Evolutionary conservation across 2,113 vertebrate species (phyloP), one percentile per base, ranked within the genome.

Genomic region (Oncorhynchus masou): DNA sequence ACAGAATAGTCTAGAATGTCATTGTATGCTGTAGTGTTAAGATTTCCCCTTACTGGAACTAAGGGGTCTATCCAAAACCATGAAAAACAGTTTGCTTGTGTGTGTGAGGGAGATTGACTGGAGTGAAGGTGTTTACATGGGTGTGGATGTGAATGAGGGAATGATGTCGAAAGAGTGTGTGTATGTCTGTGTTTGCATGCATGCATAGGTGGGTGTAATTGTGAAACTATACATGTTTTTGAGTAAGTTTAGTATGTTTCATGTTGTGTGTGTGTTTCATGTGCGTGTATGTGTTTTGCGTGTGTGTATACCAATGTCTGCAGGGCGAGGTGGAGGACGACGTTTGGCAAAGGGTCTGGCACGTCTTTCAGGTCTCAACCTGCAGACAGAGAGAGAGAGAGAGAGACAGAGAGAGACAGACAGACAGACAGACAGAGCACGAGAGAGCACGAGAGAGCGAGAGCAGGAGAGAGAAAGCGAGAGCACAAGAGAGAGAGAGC

Each of bases 311-410:
- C 88, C 88, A 88, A 92, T 93, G 91, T 89, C 91, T 92, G 91
- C 88, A 93, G 93, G 93, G 90, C 91, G 92, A 93, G 92, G 93
- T 88, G 92, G 91, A 91, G 92, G 85, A 90, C 70, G 72, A 82
- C 74, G 81, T 87, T 91, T 93, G 92, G 91, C 90, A 45, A 1
- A 45, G 92, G 89, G 91, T 92, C 92, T 92, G 92, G 92, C 92
- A 94, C 90, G 90, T 91, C 86, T 93, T 88, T 93, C 94, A 94
- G 89, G 93, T 90, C 92, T 87, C 85, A 84, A 92, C 92, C 92
- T 94, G 92, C 86, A 92, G 66, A 79, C 59, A 79, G 70, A 79
- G 60, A 66, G 51, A 54, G 27, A 65, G 57, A 45, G 73, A 45
- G 68, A 79, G 31, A 54, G 45, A 65, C 22, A 76, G 73, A 45